Evolutionary conservation across 2,888 invertebrate species (phyloP).

Genomic region (Sesia apiformis): DNA sequence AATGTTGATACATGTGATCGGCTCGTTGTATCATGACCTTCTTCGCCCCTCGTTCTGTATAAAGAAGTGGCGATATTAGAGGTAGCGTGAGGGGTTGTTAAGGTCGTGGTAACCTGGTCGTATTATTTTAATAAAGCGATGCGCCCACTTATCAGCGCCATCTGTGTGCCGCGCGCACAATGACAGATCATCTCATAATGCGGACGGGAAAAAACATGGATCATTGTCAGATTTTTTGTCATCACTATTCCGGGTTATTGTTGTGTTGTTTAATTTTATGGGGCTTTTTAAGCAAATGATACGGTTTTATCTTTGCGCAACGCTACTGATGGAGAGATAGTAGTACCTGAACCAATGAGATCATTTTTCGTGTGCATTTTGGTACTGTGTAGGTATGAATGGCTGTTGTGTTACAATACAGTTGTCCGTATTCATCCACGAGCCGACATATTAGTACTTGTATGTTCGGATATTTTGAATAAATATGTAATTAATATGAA

Average conservation of each 20-base stretch:
- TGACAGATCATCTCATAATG: slow-evolving; percentile 71
- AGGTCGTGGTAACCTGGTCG: slow-evolving; percentile 24
- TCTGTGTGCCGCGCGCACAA: slow-evolving; percentile 56
- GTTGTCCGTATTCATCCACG: too few species aligned
- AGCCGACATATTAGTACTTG: too few species aligned
- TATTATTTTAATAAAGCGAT: slow-evolving; percentile 61
- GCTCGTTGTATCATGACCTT: slow-evolving; percentile 30
- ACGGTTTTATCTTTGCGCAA: slow-evolving; percentile 57
- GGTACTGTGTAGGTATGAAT: too few species aligned
- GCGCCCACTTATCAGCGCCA: slow-evolving; percentile 61
- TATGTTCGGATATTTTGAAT: too few species aligned
- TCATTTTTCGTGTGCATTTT: not conserved
- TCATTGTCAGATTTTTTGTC: slow-evolving; percentile 47
- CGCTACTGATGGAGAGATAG: slow-evolving; percentile 37
- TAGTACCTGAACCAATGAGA: slow-evolving; percentile 9
- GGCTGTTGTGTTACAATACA: too few species aligned
- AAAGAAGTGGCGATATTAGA: not conserved
- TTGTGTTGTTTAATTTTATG: slow-evolving; percentile 64
- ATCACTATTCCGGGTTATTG: slow-evolving; percentile 55
- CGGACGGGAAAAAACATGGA: slow-evolving; percentile 49
- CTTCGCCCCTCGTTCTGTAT: slow-evolving; percentile 15
- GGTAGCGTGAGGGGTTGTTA: not conserved
- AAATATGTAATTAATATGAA: too few species aligned
- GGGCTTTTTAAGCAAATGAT: slow-evolving; percentile 73
- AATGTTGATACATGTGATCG: slow-evolving; percentile 31